Evolutionary conservation across 2,888 invertebrate species (phyloP), one percentile per base, ranked within the genome.

Genomic region (Orgyia antiqua): DNA sequence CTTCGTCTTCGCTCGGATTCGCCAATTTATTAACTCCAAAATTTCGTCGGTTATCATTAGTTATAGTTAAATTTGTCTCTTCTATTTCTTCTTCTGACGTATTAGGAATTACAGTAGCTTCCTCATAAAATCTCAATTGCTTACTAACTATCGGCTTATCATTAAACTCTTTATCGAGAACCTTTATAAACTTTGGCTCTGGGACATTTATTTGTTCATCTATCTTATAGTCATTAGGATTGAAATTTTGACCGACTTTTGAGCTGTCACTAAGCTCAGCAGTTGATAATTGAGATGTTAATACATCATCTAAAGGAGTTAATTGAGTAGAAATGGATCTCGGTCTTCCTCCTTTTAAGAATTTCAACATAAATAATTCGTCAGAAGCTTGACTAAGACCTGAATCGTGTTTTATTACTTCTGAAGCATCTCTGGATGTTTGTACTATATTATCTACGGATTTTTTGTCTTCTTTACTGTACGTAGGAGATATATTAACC

Each of bases 101-200:
- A 9, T 31, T 27, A 26, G 64, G 59, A 36, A 73, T 72, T 10
- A 52, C 57, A 2, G 49, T 55, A 4, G 61, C 37, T n/a, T 45
- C 51, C 33, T 74, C 70, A 10, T 73, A 63, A 49, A 83, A 83
- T 37, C 77, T 62, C 18, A 80, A 55, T 21, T 57, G 67, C 34
- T 71, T 76, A 10, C 7, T 10, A 26, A 25, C 27, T 11, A 27
- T 40, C 4, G 33, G 27, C 7, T 30, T 24, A 10, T 24, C 23
- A 10, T 8, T 23, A 4, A n/a, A 20, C 9, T n/a, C 20, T n/a
- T 20, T 9, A 20, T n/a, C 4, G 9, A 10, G 4, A 23, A 6
- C 11, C 4, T 2, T 4, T 23, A 9, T 10, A 10, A 10, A 7
- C 10, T 23, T 10, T 10, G 10, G 23, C 9, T 8, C 23, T 13